Conservation (phyloP, 2,888 invertebrate genomes). For the Gastracanthus pulcherrimus region DNA sequence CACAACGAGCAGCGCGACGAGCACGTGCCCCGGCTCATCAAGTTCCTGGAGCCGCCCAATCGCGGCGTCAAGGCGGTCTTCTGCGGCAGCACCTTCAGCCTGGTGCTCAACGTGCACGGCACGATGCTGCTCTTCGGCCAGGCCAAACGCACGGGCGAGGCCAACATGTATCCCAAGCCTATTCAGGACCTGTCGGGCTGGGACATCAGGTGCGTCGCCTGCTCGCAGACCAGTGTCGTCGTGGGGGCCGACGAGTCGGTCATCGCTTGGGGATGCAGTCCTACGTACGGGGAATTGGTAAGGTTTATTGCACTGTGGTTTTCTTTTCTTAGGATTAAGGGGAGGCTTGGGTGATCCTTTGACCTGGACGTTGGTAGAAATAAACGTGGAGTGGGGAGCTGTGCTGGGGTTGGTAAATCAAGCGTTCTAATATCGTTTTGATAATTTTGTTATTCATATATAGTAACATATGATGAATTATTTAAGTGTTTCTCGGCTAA, state of each 20-base stretch:
- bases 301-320: too few species aligned
- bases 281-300: conserved; percentile 95
- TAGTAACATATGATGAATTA: too few species aligned
- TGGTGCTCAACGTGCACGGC: conserved; percentile 86
- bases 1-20: conserved; percentile 97
- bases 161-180: conserved; percentile 97
- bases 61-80: conserved; percentile 89
- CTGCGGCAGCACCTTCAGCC: conserved; percentile 92
- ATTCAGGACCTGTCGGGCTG: conserved; percentile 96
- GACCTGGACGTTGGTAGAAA: too few species aligned
- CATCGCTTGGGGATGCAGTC: conserved; percentile 96
- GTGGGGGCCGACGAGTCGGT: conserved; percentile 94
- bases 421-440: too few species aligned
- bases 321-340: too few species aligned
- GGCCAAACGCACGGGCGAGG: conserved; percentile 95
- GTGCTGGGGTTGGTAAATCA: too few species aligned
- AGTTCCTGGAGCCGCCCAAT: conserved; percentile 91
- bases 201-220: conserved; percentile 91
- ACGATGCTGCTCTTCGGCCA: conserved; percentile 87
- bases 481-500: too few species aligned
- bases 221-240: conserved; percentile 90
- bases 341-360: too few species aligned
- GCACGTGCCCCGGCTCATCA: conserved; percentile 89
- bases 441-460: too few species aligned
- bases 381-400: too few species aligned